phyloP scores from a whole-genome alignment of 2,797 vertebrate genomes.

The Malurus splendens region DNA sequence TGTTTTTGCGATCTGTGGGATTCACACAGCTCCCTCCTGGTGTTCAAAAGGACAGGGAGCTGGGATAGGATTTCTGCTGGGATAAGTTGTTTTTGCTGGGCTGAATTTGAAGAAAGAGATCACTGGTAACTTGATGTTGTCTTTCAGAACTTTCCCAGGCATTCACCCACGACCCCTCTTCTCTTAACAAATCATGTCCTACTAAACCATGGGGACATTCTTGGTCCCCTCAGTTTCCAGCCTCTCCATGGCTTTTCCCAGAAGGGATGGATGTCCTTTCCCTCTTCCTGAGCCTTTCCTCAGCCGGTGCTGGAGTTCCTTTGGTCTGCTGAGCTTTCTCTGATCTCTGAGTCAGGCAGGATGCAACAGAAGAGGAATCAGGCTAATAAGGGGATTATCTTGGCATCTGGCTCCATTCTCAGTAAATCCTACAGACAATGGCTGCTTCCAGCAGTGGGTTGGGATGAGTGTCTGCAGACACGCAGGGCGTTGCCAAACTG shows the following conservation, averaged over 20 bases:
- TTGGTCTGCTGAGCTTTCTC: conserved; percentile 7
- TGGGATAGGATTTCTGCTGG: not conserved
- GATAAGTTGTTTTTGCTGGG: not conserved
- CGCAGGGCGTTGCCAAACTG: accelerated
- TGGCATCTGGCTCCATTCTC: not conserved
- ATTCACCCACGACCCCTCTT: accelerated
- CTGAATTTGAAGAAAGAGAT: not conserved
- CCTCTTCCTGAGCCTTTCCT: not conserved
- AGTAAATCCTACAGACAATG: not conserved
- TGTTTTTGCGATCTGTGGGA: not conserved
- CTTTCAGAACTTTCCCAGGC: not conserved
- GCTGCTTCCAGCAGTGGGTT: not conserved
- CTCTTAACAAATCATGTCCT: not conserved
- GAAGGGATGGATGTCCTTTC: not conserved
- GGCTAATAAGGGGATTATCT: conserved; percentile 22
- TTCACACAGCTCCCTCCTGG: not conserved
- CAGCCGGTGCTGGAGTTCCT: not conserved
- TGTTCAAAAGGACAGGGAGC: not conserved
- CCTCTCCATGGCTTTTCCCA: not conserved
- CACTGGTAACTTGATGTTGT: not conserved
- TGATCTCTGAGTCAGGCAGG: conserved; percentile 3
- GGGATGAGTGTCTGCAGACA: not conserved
- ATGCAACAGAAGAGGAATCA: not conserved
- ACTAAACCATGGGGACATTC: accelerated
- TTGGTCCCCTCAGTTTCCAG: not conserved